Evolutionary conservation across 2,797 vertebrate species (phyloP).

Genomic region (Paratrypauchen microcephalus): DNA sequence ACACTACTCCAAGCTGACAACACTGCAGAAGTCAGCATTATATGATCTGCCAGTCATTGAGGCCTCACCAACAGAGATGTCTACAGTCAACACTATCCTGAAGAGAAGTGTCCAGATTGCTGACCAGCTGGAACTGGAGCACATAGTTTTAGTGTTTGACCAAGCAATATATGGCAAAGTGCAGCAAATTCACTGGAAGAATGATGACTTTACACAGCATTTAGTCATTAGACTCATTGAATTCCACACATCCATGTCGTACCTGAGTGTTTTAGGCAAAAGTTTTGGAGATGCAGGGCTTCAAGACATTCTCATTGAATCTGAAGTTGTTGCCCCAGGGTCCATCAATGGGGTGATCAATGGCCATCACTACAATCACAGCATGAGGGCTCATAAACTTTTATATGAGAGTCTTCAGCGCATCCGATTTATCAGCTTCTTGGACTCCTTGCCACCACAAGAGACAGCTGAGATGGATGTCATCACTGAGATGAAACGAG

Average conservation of each 20-base stretch:
- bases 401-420: slow-evolving; percentile 12
- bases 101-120: not conserved
- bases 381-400: not conserved
- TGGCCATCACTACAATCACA: slow-evolving; percentile 22
- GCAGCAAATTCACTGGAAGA: too few species aligned
- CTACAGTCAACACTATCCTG: not conserved
- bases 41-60: not conserved
- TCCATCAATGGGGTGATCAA: slow-evolving; percentile 9
- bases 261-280: slow-evolving; percentile 17
- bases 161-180: too few species aligned
- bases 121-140: not conserved
- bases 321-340: slow-evolving; percentile 9
- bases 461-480: slow-evolving; percentile 1
- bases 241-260: slow-evolving; percentile 22
- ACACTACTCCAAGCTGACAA: not conserved
- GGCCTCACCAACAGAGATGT: not conserved
- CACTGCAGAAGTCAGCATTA: not conserved
- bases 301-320: slow-evolving; percentile 9
- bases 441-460: not conserved
- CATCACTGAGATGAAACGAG: not conserved
- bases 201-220: too few species aligned
- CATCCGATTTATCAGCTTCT: slow-evolving; percentile 6
- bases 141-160: not conserved
- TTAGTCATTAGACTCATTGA: slow-evolving; percentile 1
- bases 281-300: slow-evolving; percentile 18